Evolutionary conservation across 2,888 invertebrate genomes (phyloP).

Genomic region (Megastigmus dorsalis): DNA sequence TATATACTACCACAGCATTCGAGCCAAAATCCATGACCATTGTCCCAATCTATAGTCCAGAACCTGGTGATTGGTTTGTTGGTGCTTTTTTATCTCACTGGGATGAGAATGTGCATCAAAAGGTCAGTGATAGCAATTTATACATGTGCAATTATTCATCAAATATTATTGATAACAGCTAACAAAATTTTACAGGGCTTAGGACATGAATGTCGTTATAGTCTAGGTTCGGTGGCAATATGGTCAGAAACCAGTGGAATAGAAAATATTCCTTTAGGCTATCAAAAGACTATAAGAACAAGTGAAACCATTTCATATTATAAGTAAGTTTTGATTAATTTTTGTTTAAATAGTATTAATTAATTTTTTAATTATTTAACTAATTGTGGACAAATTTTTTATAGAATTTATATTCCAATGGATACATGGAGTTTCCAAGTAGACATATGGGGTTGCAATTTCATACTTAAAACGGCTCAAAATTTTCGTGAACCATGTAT

Average conservation of each 20-base stretch:
- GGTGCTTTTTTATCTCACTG: constrained; percentile 75
- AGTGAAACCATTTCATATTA: constrained; percentile 73
- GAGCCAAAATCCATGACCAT: constrained; percentile 73
- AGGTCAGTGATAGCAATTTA: constrained; percentile 65
- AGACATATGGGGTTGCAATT: constrained; percentile 72
- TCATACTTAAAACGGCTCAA: constrained; percentile 62
- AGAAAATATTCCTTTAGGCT: constrained; percentile 72
- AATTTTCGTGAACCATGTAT: constrained; percentile 67
- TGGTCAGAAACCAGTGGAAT: constrained; percentile 74
- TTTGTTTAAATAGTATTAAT: not conserved
- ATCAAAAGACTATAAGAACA: constrained; percentile 68
- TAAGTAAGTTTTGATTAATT: constrained; percentile 68
- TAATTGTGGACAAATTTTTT: too few species aligned
- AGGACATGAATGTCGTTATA: constrained; percentile 75
- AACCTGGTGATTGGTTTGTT: constrained; percentile 76
- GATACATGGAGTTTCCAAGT: constrained; percentile 74
- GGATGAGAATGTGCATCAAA: constrained; percentile 75
- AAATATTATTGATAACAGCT: not conserved
- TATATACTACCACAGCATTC: constrained; percentile 69
- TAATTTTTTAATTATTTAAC: not conserved
- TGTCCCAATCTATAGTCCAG: constrained; percentile 74
- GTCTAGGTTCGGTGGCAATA: constrained; percentile 75
- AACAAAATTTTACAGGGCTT: constrained; percentile 69
- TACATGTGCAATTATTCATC: not conserved
- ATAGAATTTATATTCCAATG: constrained; percentile 74